Evolutionary conservation across 1,140 invertebrate species (phyloP).

Genomic region (Ceratosolen fusciceps): DNA sequence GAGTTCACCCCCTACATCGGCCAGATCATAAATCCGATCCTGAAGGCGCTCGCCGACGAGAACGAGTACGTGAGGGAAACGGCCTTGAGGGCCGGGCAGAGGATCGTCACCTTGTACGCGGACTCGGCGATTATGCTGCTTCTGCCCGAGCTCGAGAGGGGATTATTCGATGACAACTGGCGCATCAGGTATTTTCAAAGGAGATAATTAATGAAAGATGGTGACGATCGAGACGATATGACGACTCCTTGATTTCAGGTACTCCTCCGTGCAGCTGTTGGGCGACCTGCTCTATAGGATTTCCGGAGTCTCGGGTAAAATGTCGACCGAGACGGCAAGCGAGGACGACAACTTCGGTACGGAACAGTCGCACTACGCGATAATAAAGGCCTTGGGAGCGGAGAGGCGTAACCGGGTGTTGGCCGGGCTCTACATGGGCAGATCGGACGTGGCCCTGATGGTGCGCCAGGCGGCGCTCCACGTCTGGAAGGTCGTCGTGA

Average conservation of each 20-base stretch:
- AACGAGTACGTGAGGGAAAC: constrained; percentile 99
- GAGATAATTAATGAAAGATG: too few relatives aligned
- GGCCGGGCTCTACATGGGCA: constrained; percentile 96
- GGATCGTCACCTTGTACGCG: constrained; percentile 96
- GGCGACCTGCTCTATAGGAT: constrained; percentile 97
- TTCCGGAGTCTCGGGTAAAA: constrained; percentile 97
- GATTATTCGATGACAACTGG: constrained; percentile 98
- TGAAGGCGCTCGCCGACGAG: constrained; percentile 98
- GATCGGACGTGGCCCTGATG: constrained; percentile 96
- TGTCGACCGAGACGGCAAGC: constrained; percentile 97
- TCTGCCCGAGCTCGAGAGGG: constrained; percentile 93
- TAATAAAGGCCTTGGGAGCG: constrained; percentile 88
- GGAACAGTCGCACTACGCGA: constrained; percentile 93
- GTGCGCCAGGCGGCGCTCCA: constrained; percentile 97
- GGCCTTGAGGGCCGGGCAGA: constrained; percentile 94
- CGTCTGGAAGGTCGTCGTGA: constrained; percentile 97
- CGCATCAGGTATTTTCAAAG: constrained; percentile 76
- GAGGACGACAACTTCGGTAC: constrained; percentile 99
- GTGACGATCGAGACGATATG: too few relatives aligned
- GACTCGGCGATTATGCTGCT: constrained; percentile 95
- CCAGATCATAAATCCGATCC: constrained; percentile 96
- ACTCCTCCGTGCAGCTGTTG: constrained; percentile 94
- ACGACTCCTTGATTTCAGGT: constrained; percentile 73
- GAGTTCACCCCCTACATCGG: constrained; percentile 98
- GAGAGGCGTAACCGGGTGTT: constrained; percentile 94